Conservation (phyloP, 2,888 invertebrate species). For the Gymnocheta viridis region DNA sequence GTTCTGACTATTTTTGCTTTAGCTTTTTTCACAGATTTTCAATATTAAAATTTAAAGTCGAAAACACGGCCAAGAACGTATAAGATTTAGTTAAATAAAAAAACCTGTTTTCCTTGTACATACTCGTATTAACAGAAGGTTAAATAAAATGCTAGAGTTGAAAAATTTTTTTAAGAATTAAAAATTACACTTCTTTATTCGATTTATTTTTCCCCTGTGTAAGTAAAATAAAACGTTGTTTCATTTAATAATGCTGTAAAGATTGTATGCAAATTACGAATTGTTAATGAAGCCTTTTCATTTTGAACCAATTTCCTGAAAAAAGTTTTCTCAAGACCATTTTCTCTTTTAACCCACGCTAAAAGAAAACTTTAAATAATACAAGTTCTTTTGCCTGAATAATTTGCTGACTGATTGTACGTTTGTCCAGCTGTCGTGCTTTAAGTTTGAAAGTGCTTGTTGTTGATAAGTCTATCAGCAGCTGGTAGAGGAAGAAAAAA, state of each 20-base stretch:
- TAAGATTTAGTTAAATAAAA: no score
- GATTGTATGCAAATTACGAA: constrained; percentile 20
- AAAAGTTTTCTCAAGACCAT: constrained; percentile 21
- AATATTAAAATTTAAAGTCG: no score
- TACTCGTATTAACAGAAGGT: no score
- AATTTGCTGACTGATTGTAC: constrained; percentile 6
- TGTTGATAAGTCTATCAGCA: constrained; percentile 31
- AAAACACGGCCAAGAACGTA: no score
- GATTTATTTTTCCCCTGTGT: not conserved
- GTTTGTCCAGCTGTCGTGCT: not conserved
- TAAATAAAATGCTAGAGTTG: no score
- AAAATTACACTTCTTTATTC: not conserved
- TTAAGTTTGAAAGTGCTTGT: constrained; percentile 30
- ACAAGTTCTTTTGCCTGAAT: not conserved
- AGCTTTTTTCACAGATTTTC: no score
- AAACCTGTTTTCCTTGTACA: no score
- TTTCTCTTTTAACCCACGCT: not conserved
- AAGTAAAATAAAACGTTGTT: not conserved
- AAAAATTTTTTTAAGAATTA: no score
- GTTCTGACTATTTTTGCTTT: no score
- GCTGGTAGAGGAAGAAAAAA: not conserved
- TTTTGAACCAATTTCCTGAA: constrained; percentile 42
- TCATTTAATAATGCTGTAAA: constrained; percentile 2
- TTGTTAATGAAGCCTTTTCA: constrained; percentile 59
- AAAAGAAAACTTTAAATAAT: constrained; percentile 21